A percentile compares a stretch with the other conserved stretches of the same genome.
These are phyloP conservation scores for Anas platyrhynchos DNA, from an alignment of 2,113 vertebrate species.

Conservation along the genomic window DNA sequence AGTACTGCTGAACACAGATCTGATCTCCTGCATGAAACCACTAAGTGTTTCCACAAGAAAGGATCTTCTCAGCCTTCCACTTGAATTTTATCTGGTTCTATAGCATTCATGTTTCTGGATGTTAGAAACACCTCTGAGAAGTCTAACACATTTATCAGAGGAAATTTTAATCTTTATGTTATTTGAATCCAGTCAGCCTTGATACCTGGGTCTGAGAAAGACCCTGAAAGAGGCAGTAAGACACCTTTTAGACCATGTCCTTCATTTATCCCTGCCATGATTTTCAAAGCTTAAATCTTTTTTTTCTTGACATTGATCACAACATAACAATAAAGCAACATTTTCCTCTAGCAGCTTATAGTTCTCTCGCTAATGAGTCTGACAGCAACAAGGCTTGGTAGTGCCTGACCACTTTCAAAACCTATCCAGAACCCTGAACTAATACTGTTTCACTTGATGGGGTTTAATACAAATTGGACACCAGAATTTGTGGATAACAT, in stretches of 20 bases:
- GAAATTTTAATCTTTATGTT: background rate
- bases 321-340: background rate
- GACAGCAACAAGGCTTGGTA: background rate
- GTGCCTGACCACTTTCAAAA: background rate
- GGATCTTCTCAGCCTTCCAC: background rate
- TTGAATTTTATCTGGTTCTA: background rate
- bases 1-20: background rate
- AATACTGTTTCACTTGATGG: background rate
- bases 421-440: background rate
- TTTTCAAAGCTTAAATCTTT: background rate
- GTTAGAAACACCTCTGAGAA: background rate
- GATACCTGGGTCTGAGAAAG: background rate
- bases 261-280: background rate
- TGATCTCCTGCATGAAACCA: background rate
- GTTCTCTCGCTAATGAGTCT: background rate
- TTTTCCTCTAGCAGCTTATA: slow-evolving; percentile 27
- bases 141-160: background rate
- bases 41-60: background rate
- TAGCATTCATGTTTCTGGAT: background rate
- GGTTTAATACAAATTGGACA: background rate
- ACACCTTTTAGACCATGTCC: background rate
- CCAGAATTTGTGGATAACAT: background rate
- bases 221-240: background rate
- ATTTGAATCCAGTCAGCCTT: background rate
- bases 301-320: background rate